Evolutionary conservation across 2,797 vertebrate genomes (phyloP).

Genomic region (Sternotherus odoratus): DNA sequence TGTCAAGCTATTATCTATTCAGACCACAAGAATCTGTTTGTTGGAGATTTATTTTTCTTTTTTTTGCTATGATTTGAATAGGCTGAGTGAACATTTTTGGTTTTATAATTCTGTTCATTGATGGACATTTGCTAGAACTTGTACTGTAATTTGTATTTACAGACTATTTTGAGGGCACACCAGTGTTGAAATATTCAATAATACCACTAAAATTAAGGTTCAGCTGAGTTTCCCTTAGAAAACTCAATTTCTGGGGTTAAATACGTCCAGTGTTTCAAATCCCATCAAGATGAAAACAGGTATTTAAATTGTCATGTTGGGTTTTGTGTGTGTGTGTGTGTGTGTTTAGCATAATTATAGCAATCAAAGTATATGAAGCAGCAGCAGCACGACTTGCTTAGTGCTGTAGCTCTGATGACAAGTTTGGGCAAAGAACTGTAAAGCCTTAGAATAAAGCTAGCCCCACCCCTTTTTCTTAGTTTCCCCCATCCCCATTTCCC

Average conservation of each 20-base stretch:
- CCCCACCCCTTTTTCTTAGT: background rate
- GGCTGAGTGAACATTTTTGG: background rate
- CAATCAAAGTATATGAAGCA: slow-evolving; percentile 38
- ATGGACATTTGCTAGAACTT: slow-evolving; percentile 1
- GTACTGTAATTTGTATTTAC: slow-evolving; percentile 13
- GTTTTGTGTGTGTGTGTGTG: background rate
- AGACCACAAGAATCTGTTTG: background rate
- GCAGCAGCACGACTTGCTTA: slow-evolving; percentile 45
- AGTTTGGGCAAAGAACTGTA: slow-evolving; percentile 34
- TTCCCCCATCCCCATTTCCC: background rate
- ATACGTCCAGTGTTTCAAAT: slow-evolving; percentile 60
- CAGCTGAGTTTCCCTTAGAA: slow-evolving; percentile 48
- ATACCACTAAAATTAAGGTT: slow-evolving; percentile 44
- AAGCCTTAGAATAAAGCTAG: slow-evolving; percentile 44
- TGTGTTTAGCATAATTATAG: slow-evolving; percentile 62
- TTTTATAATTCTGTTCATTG: background rate
- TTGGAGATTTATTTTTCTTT: background rate
- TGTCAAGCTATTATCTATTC: background rate
- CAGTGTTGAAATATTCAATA: slow-evolving; percentile 32
- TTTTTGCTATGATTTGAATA: background rate
- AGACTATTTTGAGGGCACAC: slow-evolving; percentile 7
- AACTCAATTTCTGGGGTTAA: slow-evolving; percentile 57
- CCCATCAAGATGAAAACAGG: slow-evolving; percentile 50
- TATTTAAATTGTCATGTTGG: slow-evolving; percentile 64
- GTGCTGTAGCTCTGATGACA: slow-evolving; percentile 25